Evolutionary conservation across 1,140 invertebrate genomes (phyloP).

Genomic region (Steinernema khuongi): DNA sequence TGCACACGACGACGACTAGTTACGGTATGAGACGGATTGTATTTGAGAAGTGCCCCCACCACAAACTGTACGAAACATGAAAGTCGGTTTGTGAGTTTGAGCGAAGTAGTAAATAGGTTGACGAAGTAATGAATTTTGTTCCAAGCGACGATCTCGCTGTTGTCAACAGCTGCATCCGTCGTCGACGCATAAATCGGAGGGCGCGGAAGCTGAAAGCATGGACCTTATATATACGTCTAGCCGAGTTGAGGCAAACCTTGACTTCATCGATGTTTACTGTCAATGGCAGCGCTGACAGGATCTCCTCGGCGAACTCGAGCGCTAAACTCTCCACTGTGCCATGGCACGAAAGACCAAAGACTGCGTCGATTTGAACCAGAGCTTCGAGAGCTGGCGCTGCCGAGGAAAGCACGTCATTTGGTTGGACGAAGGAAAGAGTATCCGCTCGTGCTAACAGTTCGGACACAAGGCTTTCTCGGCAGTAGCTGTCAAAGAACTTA

Average conservation of each 20-base stretch:
- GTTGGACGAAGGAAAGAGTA: not conserved
- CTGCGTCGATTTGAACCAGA: not conserved
- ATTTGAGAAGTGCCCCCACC: not conserved
- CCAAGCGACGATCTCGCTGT: not conserved
- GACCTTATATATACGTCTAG: not conserved
- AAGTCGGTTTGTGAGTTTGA: constrained; percentile 4
- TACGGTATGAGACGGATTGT: not conserved
- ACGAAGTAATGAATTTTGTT: constrained; percentile 6
- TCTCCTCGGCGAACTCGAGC: not conserved
- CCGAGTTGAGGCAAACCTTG: not conserved
- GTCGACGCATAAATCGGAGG: not conserved
- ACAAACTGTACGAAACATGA: not conserved
- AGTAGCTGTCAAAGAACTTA: not conserved
- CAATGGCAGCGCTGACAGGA: not conserved
- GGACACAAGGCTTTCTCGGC: not conserved
- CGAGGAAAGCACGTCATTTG: not conserved
- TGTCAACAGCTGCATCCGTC: not conserved
- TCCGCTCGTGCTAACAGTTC: not conserved
- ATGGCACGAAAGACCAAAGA: not conserved
- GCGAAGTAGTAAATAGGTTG: not conserved
- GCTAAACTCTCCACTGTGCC: not conserved
- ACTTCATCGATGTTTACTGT: not conserved
- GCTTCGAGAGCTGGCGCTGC: not conserved
- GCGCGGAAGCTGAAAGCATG: not conserved
- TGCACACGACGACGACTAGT: too few species aligned